Evolutionary conservation across 2,113 vertebrate species (phyloP), one percentile per base, ranked within the genome.

Genomic region (Penelope pileata): DNA sequence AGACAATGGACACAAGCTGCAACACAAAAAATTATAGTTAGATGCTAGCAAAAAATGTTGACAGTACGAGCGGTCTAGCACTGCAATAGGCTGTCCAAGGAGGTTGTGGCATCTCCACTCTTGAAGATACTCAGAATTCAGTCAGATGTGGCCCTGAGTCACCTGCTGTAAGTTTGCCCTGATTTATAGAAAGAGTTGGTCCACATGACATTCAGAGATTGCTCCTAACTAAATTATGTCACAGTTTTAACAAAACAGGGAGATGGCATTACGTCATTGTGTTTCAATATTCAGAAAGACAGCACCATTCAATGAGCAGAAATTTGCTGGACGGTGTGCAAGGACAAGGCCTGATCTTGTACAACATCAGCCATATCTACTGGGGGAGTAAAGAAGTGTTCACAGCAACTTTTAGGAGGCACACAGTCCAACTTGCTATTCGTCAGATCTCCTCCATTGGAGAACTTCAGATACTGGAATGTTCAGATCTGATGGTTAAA

Each of bases 401-500:
- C 70, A 74, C 51, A 82, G 58, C 19, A 88, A 23, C 36, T 63
- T 92, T 86, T 23, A 8, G 5, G 50, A 91, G 78, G 42, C 59
- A 68, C 9, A 16, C 12, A 85, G 58, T 40, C 38, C 45, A 63
- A 67, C n/a, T 89, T 90, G 79, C 59, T 66, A 30, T 91, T 87
- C 51, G 68, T 87, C 86, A 75, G 36, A 30, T 47, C 22, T 94
- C 79, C 34, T 77, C 53, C 85, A 76, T 14, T 86, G 69, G 92
- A 81, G 83, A 81, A 58, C 47, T 78, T 93, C 66, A 86, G 69
- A 95, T 73, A 88, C 69, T 97, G 93, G 96, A 98, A 97, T 96
- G 96, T 58, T 66, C 70, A 94, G 95, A 97, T 96, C 83, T 74
- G 83, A 97, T 94, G 97, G 96, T 79, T 93, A 98, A 89, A 77